Evolutionary conservation across 2,797 vertebrate species (phyloP), one percentile per base, ranked within the genome.

Genomic region (Apodemus agrarius): DNA sequence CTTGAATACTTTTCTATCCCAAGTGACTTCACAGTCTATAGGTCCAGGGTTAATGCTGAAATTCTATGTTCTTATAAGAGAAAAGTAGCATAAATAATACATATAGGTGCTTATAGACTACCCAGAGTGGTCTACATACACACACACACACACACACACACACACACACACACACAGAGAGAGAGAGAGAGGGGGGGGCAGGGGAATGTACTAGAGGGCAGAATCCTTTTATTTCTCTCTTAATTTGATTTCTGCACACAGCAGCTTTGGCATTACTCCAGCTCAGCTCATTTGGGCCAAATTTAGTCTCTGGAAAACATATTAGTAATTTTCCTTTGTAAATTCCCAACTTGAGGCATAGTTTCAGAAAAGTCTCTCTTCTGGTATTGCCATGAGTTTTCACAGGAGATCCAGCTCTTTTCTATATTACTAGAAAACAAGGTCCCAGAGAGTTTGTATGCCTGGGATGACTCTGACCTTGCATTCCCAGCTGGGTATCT

Each of bases 221-320:
- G n/a, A 40, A 34, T 4, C 1, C 16, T 67, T 86, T 63, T 26
- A 26, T 4, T 40, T 61, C 24, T 13, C 4, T 82, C 83, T 91
- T 24, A 31, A 43, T 61, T 17, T 76, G 0, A 0, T 49, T 63
- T 74, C n/a, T 37, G 24, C 43, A 17, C 46, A 49, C 21, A 43
- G 78, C 4, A 19, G 5, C 12, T 49, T 46, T 61, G 3, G 4
- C 34, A 4, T 17, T 24, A 37, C 19, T 61, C 3, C 10, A 31
- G 2, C 0, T 34, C 16, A 31, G 3, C 0, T 34, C 6, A 40
- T 59, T 59, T 9, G 0, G 7, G 16, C 24, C 40, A 4, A 8
- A 13, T 63, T 54, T 40, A 67, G 88, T 63, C 24, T 21, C 81
- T 63, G 34, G 49, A 54, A n/a, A 40, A 29, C 3, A 46, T 7